Percentiles rank a stretch among this genome's conserved stretches.
Evolutionary conservation across 1,140 invertebrate species (phyloP).

Genomic region (Orussus abietinus): DNA sequence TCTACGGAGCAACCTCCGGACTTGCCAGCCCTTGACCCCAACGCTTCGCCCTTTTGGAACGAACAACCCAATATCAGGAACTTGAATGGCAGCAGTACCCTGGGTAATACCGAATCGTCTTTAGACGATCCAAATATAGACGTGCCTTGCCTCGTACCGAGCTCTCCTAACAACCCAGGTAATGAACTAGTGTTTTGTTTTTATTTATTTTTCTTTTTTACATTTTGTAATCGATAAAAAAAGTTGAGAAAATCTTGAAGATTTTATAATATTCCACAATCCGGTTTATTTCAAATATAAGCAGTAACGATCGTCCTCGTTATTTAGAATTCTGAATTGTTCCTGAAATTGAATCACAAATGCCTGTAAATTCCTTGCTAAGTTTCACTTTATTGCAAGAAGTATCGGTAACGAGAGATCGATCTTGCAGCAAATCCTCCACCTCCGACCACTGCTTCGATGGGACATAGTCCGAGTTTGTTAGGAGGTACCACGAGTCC

Average conservation of each 20-base stretch:
- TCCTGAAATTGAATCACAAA: too few relatives aligned
- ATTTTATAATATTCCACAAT: too few relatives aligned
- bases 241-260: too few relatives aligned
- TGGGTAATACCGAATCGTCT: conserved; percentile 50
- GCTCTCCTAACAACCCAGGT: conserved; percentile 51
- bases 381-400: too few relatives aligned
- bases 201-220: conserved; percentile 15
- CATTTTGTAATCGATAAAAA: conserved; percentile 7
- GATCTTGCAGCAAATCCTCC: conserved; percentile 43
- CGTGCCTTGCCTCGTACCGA: conserved; percentile 54
- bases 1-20: conserved; percentile 48
- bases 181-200: conserved; percentile 7
- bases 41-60: conserved; percentile 48
- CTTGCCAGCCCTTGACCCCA: conserved; percentile 49
- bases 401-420: too few relatives aligned
- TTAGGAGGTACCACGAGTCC: conserved; percentile 51
- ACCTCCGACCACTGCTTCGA: conserved; percentile 38
- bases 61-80: conserved; percentile 48
- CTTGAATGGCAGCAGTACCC: conserved; percentile 47
- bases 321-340: too few relatives aligned
- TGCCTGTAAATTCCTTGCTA: too few relatives aligned
- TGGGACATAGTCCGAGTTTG: conserved; percentile 51
- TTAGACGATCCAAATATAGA: conserved; percentile 52
- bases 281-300: too few relatives aligned
- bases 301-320: too few relatives aligned